phyloP scores from a whole-genome alignment of 2,113 vertebrate genomes.

The Menidia beryllina region DNA sequence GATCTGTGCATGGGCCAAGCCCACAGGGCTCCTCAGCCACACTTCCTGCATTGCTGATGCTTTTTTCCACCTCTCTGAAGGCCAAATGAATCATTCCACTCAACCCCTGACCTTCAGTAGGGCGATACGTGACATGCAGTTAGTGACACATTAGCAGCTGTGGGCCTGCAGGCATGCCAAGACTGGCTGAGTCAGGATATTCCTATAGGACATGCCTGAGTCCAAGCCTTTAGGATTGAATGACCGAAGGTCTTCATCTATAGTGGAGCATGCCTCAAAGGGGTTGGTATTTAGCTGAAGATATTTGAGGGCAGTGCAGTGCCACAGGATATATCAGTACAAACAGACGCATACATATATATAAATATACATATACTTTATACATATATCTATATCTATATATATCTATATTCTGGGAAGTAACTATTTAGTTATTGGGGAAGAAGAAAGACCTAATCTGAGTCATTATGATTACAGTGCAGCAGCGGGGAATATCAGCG shows the following conservation, averaged over 20 bases:
- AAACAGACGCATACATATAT: too few species aligned
- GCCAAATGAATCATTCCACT: constrained; percentile 59
- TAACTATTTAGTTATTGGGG: constrained; percentile 52
- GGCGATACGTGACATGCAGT: constrained; percentile 56
- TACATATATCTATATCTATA: too few species aligned
- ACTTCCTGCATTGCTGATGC: constrained; percentile 30
- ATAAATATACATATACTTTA: too few species aligned
- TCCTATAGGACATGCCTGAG: constrained; percentile 65
- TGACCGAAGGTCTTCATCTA: constrained; percentile 56
- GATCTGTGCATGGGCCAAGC: constrained; percentile 26
- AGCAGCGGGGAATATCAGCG: constrained; percentile 36
- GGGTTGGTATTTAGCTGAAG: constrained; percentile 57
- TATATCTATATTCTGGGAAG: constrained; percentile 29
- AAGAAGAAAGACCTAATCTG: constrained; percentile 35
- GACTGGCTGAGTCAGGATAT: constrained; percentile 68
- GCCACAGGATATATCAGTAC: constrained; percentile 27
- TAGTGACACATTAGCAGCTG: constrained; percentile 72
- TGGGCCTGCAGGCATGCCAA: constrained; percentile 58
- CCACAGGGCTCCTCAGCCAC: constrained; percentile 16
- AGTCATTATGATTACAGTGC: constrained; percentile 50
- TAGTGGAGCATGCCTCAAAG: constrained; percentile 51
- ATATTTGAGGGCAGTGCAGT: constrained; percentile 18
- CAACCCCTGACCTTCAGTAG: constrained; percentile 68
- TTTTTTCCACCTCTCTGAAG: constrained; percentile 47
- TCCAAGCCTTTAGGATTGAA: constrained; percentile 55